Evolutionary conservation across 1,140 invertebrate genomes (phyloP), one percentile per base, ranked within the genome.

Genomic region (Druon quercuslanigerum): DNA sequence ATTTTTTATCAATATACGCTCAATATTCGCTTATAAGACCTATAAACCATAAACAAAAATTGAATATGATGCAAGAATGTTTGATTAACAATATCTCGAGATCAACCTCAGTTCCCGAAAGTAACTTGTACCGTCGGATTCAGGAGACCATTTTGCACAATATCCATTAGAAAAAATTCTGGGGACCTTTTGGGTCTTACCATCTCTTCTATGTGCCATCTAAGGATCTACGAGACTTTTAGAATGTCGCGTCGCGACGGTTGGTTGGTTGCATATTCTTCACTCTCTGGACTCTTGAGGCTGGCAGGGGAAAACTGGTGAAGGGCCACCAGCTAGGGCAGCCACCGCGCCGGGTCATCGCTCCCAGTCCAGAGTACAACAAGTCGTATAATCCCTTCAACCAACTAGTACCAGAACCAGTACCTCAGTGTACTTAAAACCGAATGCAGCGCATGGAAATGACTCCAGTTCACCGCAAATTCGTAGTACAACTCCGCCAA

Each of bases 301-400:
- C 52, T 70, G 70, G 40, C 60, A 76, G 13, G 57, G 66, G 50
- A 74, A 40, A 40, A 56, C 51, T 25, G 71, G 72, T 54, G 8
- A 75, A 74, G 57, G 73, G 76, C 46, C 73, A 81, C 72, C 72
- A 73, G 40, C 40, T 46, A 46, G 40, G 40, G 8, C 40, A 80
- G 71, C 16, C 12, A 50, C 16, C 14, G 60, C 57, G 66, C 5
- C 75, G 72, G 81, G 83, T 84, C 81, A 84, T 80, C 78, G 81
- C 81, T 81, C 81, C 83, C 78, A 82, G 79, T 79, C 83, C 78
- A 82, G 79, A 84, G 80, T 81, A 82, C 82, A 77, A 75, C 71
- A 71, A 81, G 77, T 79, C 76, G 66, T 60, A 78, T 83, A 83
- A 83, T 83, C 82, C 79, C 70, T 77, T 79, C 73, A 33, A 4